phyloP scores from a whole-genome alignment of 1,140 invertebrate genomes.

The Oryzaephilus surinamensis region DNA sequence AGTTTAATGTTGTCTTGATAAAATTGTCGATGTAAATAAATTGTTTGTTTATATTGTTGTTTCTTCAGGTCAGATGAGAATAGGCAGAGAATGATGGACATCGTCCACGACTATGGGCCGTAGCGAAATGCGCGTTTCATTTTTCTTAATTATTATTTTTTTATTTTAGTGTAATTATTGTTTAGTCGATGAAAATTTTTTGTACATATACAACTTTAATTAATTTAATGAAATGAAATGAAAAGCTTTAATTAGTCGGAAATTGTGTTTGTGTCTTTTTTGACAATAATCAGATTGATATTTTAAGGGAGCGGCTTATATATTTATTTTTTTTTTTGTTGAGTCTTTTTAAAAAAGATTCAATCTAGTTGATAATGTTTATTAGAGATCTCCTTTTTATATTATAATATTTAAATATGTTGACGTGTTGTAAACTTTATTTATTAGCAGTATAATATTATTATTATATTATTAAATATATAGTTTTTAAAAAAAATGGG shows the following conservation, averaged over 20 bases:
- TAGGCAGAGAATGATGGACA: conserved; percentile 33
- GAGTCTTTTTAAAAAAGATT: conserved; percentile 14
- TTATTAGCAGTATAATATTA: too few species aligned
- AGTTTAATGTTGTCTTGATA: too few species aligned
- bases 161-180: too few species aligned
- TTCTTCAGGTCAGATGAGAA: conserved; percentile 33
- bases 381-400: conserved; percentile 16
- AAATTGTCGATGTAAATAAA: too few species aligned
- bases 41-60: conserved; percentile 2
- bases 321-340: too few species aligned
- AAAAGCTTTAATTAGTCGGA: conserved; percentile 5
- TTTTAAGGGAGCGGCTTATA: too few species aligned
- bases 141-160: conserved; percentile 2
- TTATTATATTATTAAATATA: too few species aligned
- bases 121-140: conserved; percentile 14
- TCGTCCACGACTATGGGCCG: conserved; percentile 35
- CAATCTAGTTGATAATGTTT: conserved; percentile 16
- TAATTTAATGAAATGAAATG: not conserved
- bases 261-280: too few species aligned
- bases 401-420: too few species aligned
- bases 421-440: conserved; percentile 17
- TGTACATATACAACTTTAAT: too few species aligned
- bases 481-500: conserved; percentile 7
- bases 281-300: conserved; percentile 9
- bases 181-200: too few species aligned